Evolutionary conservation across 2,113 vertebrate genomes (phyloP).

Genomic region (Cebidichthys violaceus): DNA sequence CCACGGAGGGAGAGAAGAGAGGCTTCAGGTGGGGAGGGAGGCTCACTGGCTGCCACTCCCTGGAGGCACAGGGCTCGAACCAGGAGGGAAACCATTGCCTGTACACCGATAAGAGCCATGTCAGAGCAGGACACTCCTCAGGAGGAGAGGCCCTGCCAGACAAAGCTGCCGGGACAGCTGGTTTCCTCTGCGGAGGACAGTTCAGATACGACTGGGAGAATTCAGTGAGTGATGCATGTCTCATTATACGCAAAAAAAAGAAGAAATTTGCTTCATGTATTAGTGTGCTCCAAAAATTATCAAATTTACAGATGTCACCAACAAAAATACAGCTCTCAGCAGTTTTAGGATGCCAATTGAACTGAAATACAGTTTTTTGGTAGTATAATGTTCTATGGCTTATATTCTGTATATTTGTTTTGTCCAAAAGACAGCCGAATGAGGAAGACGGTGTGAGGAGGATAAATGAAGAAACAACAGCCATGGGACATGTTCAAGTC

Average conservation of each 20-base stretch:
- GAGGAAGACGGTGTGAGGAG: slow-evolving; percentile 28
- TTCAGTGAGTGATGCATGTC: slow-evolving; percentile 41
- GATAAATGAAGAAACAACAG: slow-evolving; percentile 16
- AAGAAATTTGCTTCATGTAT: background rate
- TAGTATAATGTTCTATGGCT: background rate
- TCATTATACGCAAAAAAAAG: background rate
- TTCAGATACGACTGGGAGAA: background rate
- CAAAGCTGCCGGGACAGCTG: slow-evolving; percentile 17
- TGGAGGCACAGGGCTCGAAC: slow-evolving; percentile 81
- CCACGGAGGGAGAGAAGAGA: slow-evolving; percentile 26
- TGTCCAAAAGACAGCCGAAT: slow-evolving; percentile 28
- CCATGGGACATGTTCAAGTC: slow-evolving; percentile 13
- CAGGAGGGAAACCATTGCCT: slow-evolving; percentile 71
- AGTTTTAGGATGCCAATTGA: background rate
- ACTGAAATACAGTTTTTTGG: background rate
- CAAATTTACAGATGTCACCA: background rate
- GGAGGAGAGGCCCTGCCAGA: slow-evolving; percentile 31
- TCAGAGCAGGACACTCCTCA: slow-evolving; percentile 35
- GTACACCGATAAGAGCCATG: slow-evolving; percentile 30
- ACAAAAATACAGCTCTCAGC: background rate
- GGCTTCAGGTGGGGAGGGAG: slow-evolving; percentile 37
- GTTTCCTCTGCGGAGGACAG: slow-evolving; percentile 17
- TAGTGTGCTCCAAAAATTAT: background rate
- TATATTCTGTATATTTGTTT: background rate
- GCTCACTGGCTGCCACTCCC: slow-evolving; percentile 55